Evolutionary conservation across 2,888 invertebrate species (phyloP).

Genomic region (Metellina segmentata): DNA sequence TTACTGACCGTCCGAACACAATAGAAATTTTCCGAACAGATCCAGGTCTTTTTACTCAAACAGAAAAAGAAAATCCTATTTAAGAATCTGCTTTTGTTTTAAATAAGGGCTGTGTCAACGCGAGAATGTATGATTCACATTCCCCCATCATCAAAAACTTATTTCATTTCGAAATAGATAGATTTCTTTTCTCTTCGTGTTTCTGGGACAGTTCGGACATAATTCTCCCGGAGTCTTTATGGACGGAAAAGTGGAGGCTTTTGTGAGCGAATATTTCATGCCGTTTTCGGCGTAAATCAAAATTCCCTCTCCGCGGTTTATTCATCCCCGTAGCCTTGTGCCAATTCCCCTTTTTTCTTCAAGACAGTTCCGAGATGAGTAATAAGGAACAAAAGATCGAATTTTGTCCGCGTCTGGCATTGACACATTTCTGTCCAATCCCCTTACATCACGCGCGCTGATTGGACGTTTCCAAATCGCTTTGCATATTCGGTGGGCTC

Average conservation of each 20-base stretch:
- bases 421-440: conserved; percentile 61
- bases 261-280: conserved; percentile 30
- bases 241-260: conserved; percentile 8
- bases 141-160: conserved; percentile 8
- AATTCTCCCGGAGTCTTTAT: conserved; percentile 31
- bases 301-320: conserved; percentile 28
- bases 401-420: conserved; percentile 55
- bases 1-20: too few relatives aligned
- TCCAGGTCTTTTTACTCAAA: too few relatives aligned
- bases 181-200: conserved; percentile 2
- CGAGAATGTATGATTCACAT: background rate
- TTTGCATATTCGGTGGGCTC: background rate
- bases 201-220: conserved; percentile 51
- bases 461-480: conserved; percentile 54
- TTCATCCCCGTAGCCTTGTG: conserved; percentile 66
- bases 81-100: conserved; percentile 46
- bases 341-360: conserved; percentile 28
- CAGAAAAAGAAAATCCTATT: too few relatives aligned
- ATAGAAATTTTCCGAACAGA: too few relatives aligned
- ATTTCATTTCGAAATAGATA: conserved; percentile 38
- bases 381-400: conserved; percentile 54
- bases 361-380: conserved; percentile 52
- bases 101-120: conserved; percentile 39
- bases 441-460: conserved; percentile 43
- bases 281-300: conserved; percentile 58